These are phyloP conservation scores for Holacanthella duospinosa DNA, from an alignment of 2,888 invertebrate species.

Conservation along the genomic window DNA sequence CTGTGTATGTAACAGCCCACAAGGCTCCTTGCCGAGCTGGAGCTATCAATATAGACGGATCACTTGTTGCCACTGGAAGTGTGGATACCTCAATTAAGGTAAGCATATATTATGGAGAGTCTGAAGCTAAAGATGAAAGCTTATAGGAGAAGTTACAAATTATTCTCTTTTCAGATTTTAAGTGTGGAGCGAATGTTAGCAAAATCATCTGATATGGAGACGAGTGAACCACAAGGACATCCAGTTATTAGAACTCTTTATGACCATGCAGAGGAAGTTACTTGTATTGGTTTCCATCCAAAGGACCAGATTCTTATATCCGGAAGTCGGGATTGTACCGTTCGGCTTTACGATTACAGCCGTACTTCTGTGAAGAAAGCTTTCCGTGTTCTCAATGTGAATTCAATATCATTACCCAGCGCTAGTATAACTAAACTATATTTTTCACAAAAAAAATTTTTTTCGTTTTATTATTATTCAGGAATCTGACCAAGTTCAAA, in stretches of 20 bases:
- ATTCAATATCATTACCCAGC: too few relatives aligned
- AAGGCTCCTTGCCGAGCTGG: slow-evolving; percentile 75
- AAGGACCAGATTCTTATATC: slow-evolving; percentile 87
- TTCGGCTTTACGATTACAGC: slow-evolving; percentile 94
- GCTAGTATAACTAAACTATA: not conserved
- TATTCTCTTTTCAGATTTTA: too few relatives aligned
- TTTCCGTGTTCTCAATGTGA: slow-evolving; percentile 76
- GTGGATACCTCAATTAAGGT: slow-evolving; percentile 96
- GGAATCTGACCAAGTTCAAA: slow-evolving; percentile 84
- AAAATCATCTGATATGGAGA: slow-evolving; percentile 86
- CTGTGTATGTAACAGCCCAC: slow-evolving; percentile 88
- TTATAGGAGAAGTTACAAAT: slow-evolving; percentile 5
- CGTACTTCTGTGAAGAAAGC: slow-evolving; percentile 98
- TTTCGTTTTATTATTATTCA: slow-evolving; percentile 39
- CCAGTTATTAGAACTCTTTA: slow-evolving; percentile 95
- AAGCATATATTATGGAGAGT: slow-evolving; percentile 11
- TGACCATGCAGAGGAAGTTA: slow-evolving; percentile 96
- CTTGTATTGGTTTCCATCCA: slow-evolving; percentile 92
- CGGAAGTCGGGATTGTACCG: slow-evolving; percentile 84
- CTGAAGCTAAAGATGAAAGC: not conserved
- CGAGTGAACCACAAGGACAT: slow-evolving; percentile 82
- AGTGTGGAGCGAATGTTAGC: slow-evolving; percentile 99
- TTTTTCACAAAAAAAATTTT: not conserved
- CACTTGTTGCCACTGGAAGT: slow-evolving; percentile 93
- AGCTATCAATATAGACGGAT: slow-evolving; percentile 89